phyloP scores from a whole-genome alignment of 2,113 vertebrate species.

The Desmodus rotundus region DNA sequence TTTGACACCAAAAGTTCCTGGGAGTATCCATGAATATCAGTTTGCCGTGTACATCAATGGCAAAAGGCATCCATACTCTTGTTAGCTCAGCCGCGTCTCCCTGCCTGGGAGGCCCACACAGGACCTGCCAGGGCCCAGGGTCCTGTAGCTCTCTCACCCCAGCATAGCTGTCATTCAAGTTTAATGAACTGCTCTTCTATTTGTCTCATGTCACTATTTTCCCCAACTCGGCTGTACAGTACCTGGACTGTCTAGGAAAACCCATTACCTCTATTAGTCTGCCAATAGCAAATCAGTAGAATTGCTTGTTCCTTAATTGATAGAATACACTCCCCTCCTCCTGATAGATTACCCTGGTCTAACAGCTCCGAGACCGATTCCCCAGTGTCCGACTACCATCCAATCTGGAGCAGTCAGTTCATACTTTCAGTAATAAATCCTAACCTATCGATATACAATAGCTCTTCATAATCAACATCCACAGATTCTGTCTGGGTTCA shows the following conservation, averaged over 20 bases:
- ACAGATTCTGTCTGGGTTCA: slow-evolving; percentile 73
- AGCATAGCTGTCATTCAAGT: slow-evolving; percentile 66
- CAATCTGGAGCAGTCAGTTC: slow-evolving; percentile 73
- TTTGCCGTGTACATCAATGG: slow-evolving; percentile 39
- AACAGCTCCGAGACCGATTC: slow-evolving; percentile 79
- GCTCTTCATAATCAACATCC: slow-evolving; percentile 80
- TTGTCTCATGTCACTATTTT: slow-evolving; percentile 78
- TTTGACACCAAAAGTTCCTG: not conserved
- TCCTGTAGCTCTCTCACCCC: slow-evolving; percentile 46
- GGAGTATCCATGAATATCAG: not conserved
- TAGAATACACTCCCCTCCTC: slow-evolving; percentile 78
- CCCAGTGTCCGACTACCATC: slow-evolving; percentile 75
- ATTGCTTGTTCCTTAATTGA: slow-evolving; percentile 89
- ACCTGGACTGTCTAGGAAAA: slow-evolving; percentile 83
- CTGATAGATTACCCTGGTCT: slow-evolving; percentile 85
- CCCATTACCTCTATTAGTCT: slow-evolving; percentile 87
- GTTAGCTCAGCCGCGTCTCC: slow-evolving; percentile 33
- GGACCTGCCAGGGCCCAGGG: slow-evolving; percentile 66
- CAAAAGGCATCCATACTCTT: slow-evolving; percentile 42
- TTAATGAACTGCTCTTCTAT: slow-evolving; percentile 81
- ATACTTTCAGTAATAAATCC: slow-evolving; percentile 83
- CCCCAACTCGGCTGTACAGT: slow-evolving; percentile 71
- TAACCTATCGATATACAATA: slow-evolving; percentile 83
- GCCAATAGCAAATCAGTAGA: slow-evolving; percentile 84
- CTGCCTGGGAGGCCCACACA: slow-evolving; percentile 48